Conservation (phyloP, 1,140 invertebrate genomes). For the Drosophila kurseongensis region DNA sequence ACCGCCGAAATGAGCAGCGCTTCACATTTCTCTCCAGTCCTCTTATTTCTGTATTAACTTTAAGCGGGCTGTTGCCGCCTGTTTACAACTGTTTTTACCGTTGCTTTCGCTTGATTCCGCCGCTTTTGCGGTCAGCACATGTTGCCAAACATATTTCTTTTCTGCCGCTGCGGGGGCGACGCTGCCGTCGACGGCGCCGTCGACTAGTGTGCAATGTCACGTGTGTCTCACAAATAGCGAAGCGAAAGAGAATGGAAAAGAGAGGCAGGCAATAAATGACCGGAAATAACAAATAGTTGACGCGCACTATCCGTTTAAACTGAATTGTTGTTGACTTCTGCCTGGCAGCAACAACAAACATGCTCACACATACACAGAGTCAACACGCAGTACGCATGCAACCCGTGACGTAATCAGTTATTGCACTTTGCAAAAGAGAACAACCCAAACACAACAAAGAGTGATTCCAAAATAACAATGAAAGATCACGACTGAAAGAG, state of each 20-base stretch:
- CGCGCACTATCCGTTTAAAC: slow-evolving; percentile 19
- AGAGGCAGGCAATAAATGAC: slow-evolving; percentile 50
- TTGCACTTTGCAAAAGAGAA: slow-evolving; percentile 32
- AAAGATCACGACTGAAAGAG: background rate
- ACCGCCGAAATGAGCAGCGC: slow-evolving; percentile 60
- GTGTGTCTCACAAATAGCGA: slow-evolving; percentile 17
- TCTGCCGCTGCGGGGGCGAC: slow-evolving; percentile 4
- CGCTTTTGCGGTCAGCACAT: slow-evolving; percentile 51
- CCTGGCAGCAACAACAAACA: slow-evolving; percentile 5
- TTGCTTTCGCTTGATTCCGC: slow-evolving; percentile 59
- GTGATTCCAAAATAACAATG: slow-evolving; percentile 9
- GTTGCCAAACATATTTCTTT: slow-evolving; percentile 12
- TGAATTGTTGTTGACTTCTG: slow-evolving; percentile 1
- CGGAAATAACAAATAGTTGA: slow-evolving; percentile 76
- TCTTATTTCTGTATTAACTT: slow-evolving; percentile 59
- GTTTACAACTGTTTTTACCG: slow-evolving; percentile 78
- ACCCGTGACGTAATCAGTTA: slow-evolving; percentile 53
- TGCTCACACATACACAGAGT: background rate
- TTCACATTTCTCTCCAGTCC: slow-evolving; percentile 20
- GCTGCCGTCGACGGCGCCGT: background rate
- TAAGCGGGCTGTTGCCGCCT: slow-evolving; percentile 60
- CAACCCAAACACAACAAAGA: slow-evolving; percentile 2
- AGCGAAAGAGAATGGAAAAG: background rate
- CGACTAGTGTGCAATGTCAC: slow-evolving; percentile 24
- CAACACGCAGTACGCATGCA: slow-evolving; percentile 33